Evolutionary conservation across 2,113 vertebrate genomes (phyloP).

Genomic region (Rhinogobius similis): DNA sequence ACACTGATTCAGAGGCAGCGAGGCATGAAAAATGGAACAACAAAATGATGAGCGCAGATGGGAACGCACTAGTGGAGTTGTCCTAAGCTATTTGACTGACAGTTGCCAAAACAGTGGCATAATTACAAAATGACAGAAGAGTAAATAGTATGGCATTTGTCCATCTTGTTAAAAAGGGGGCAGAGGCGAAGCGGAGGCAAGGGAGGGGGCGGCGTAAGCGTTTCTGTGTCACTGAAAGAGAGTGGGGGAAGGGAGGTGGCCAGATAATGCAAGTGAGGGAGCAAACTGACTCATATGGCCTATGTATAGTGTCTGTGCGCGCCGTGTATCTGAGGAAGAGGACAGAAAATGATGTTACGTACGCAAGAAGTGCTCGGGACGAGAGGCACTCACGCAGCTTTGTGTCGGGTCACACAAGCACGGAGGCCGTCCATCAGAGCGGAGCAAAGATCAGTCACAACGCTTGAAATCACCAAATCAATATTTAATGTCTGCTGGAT

Average conservation of each 20-base stretch:
- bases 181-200: constrained; percentile 49
- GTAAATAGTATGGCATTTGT: constrained; percentile 63
- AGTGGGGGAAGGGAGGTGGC: constrained; percentile 72
- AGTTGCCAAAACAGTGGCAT: constrained; percentile 6
- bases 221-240: constrained; percentile 78
- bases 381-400: constrained; percentile 25
- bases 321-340: constrained; percentile 44
- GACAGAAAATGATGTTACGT: constrained; percentile 53
- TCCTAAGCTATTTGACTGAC: constrained; percentile 7
- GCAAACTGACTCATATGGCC: constrained; percentile 68
- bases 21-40: constrained; percentile 30
- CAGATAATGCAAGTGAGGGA: constrained; percentile 64
- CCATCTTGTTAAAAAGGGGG: constrained; percentile 58
- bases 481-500: constrained; percentile 51
- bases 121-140: constrained; percentile 10
- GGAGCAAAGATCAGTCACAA: constrained; percentile 50
- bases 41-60: constrained; percentile 35
- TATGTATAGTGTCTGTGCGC: constrained; percentile 34
- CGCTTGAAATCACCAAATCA: constrained; percentile 43
- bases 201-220: constrained; percentile 57
- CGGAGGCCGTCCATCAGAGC: constrained; percentile 36
- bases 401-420: constrained; percentile 20
- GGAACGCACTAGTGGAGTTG: constrained; percentile 19
- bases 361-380: constrained; percentile 59
- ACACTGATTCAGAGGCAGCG: constrained; percentile 27